Percentiles rank a stretch among this genome's conserved stretches.
Evolutionary conservation across 2,797 vertebrate species (phyloP).

Genomic region (Acipenser oxyrinchus): DNA sequence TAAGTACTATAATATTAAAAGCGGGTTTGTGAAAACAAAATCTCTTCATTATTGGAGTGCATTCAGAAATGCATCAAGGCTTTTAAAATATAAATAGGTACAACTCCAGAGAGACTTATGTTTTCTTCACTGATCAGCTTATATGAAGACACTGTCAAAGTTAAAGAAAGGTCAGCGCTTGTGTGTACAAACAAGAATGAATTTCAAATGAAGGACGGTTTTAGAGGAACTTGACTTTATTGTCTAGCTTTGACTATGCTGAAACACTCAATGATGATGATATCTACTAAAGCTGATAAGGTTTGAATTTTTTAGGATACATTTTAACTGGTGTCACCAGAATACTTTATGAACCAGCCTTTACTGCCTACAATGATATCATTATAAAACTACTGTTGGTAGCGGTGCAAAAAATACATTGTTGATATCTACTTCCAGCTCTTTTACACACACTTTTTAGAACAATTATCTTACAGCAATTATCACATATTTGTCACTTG

Average conservation of each 20-base stretch:
- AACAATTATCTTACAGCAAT: too few species aligned
- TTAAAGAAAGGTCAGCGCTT: slow-evolving; percentile 13
- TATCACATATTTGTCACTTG: too few species aligned
- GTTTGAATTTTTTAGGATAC: not conserved
- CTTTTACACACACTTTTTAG: too few species aligned
- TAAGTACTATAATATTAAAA: slow-evolving; percentile 5
- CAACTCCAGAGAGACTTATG: slow-evolving; percentile 16
- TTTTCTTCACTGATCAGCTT: slow-evolving; percentile 5
- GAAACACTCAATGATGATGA: not conserved
- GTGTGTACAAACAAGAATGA: not conserved
- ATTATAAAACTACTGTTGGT: too few species aligned
- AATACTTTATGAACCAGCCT: too few species aligned
- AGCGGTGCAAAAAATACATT: too few species aligned
- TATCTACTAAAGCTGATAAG: not conserved
- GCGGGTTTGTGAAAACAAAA: slow-evolving; percentile 19
- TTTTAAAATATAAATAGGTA: slow-evolving; percentile 28
- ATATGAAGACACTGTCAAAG: slow-evolving; percentile 10
- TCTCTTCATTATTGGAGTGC: slow-evolving; percentile 20
- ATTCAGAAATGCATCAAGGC: slow-evolving; percentile 20
- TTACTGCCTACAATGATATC: too few species aligned
- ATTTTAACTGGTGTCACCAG: not conserved
- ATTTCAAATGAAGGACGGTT: not conserved
- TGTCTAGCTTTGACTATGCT: not conserved
- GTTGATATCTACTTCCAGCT: too few species aligned
- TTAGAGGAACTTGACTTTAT: not conserved